Percentiles rank a stretch among this genome's conserved stretches.
Conservation (phyloP, 2,797 vertebrate species). For the Bryconaethiops microstoma region DNA sequence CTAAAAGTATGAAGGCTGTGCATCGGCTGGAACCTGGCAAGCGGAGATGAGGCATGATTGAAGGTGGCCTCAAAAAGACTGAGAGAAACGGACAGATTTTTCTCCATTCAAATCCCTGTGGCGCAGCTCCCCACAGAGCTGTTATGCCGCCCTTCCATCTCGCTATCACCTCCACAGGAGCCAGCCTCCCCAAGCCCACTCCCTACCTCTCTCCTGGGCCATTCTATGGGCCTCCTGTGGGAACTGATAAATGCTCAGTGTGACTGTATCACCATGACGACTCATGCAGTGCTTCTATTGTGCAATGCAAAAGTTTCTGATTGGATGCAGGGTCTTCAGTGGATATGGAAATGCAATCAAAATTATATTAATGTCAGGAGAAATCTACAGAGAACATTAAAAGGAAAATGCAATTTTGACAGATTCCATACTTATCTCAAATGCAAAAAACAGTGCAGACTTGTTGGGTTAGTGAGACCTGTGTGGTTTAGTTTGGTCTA, state of each 20-base stretch:
- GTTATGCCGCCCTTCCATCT: conserved; percentile 40
- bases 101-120: conserved; percentile 16
- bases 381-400: background rate
- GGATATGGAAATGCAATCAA: conserved; percentile 43
- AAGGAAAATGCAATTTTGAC: background rate
- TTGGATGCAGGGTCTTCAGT: conserved; percentile 34
- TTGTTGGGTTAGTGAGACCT: background rate
- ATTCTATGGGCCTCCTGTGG: conserved; percentile 22
- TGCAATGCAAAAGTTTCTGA: conserved; percentile 33
- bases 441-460: background rate
- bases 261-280: conserved; percentile 46
- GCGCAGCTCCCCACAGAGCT: conserved; percentile 30
- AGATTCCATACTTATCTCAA: background rate
- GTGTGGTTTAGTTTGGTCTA: too few relatives aligned
- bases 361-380: conserved; percentile 9
- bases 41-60: conserved; percentile 7
- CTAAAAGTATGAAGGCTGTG: background rate
- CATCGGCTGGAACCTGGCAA: background rate
- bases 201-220: conserved; percentile 27
- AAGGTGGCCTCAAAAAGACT: background rate
- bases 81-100: conserved; percentile 13
- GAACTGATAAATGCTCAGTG: conserved; percentile 45
- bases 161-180: conserved; percentile 39
- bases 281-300: conserved; percentile 31
- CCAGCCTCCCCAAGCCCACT: conserved; percentile 19